Evolutionary conservation across 2,888 invertebrate species (phyloP), one percentile per base, ranked within the genome.

Genomic region (Campoplex capitator): DNA sequence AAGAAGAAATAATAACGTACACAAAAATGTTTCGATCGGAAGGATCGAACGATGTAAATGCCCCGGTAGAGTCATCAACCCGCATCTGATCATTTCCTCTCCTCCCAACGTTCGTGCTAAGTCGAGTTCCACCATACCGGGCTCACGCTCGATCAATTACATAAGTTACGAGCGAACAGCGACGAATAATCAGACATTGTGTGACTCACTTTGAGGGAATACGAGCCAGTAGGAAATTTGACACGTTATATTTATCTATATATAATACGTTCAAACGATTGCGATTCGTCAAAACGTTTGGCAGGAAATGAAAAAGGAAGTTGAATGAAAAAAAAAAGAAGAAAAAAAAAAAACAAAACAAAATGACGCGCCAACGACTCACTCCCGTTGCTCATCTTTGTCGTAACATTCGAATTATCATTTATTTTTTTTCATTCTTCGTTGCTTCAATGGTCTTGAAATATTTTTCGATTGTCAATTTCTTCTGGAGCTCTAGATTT

Each of bases 61-160:
- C 28, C 70, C 48, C 11, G 73, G 54, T 77, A 51, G 77, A 77
- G 85, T 82, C 81, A 77, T 85, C 85, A 85, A 85, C 85, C 85
- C 81, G 81, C 81, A 82, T 85, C 67, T 75, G 67, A 81, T 71
- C 18, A 35, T 76, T 23, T 80, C 76, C 62, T 38, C 68, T 68
- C 32, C 45, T 7, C 73, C 45, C 58, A 32, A 51, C 32, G 32
- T 16, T 65, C 62, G 18, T n/a, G 42, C 23, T 23, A 28, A 32
- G 76, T 28, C 56, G 48, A 23, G 58, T 74, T 67, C 16, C 42
- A 51, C 54, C n/a, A 82, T 78, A 54, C 48, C 73, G 68, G 75
- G 32, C 68, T 56, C 58, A 56, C 77, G 81, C 67, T 81, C 85
- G 73, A 85, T 85, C 81, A 85, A 78, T 85, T 85, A 82, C 77